Percentiles rank a stretch among this genome's conserved stretches.
Conservation (phyloP, 2,888 invertebrate species). For the Seira sanloemensis region DNA sequence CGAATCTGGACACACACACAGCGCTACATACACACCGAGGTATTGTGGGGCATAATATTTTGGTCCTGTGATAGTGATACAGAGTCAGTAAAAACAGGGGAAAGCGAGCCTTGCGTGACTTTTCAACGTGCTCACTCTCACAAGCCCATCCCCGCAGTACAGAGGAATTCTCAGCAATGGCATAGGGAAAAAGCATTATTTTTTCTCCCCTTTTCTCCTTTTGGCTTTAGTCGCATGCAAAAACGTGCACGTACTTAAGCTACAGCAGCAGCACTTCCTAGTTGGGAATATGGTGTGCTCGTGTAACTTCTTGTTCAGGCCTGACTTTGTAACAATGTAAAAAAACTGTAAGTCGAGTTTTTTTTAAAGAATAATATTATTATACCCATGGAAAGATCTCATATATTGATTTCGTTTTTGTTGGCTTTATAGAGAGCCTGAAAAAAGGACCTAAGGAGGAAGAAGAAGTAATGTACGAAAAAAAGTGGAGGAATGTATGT, state of each 20-base stretch:
- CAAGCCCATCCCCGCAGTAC: conserved; percentile 65
- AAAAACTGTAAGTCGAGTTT: conserved; percentile 18
- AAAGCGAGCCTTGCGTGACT: conserved; percentile 64
- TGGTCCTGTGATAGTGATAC: conserved; percentile 11
- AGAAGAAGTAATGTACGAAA: neutral
- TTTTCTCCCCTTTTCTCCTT: conserved; percentile 45
- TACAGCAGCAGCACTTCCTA: neutral
- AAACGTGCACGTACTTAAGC: conserved; percentile 25
- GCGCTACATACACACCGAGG: neutral
- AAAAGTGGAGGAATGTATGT: conserved; percentile 25
- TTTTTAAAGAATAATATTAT: neutral
- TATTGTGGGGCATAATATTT: conserved; percentile 30
- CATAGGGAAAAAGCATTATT: conserved; percentile 47
- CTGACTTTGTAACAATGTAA: conserved; percentile 44
- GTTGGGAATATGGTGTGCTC: neutral
- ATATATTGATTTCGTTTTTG: conserved; percentile 59
- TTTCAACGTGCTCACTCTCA: conserved; percentile 58
- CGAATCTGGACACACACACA: conserved; percentile 44
- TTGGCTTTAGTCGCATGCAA: conserved; percentile 55
- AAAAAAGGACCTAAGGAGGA: conserved; percentile 16
- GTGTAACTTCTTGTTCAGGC: conserved; percentile 13
- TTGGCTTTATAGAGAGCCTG: conserved; percentile 17
- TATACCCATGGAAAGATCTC: conserved; percentile 42
- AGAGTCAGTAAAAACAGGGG: conserved; percentile 37
- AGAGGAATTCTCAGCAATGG: conserved; percentile 51